These are phyloP conservation scores for Columba livia DNA, from an alignment of 2,113 vertebrate species.

Conservation along the genomic window DNA sequence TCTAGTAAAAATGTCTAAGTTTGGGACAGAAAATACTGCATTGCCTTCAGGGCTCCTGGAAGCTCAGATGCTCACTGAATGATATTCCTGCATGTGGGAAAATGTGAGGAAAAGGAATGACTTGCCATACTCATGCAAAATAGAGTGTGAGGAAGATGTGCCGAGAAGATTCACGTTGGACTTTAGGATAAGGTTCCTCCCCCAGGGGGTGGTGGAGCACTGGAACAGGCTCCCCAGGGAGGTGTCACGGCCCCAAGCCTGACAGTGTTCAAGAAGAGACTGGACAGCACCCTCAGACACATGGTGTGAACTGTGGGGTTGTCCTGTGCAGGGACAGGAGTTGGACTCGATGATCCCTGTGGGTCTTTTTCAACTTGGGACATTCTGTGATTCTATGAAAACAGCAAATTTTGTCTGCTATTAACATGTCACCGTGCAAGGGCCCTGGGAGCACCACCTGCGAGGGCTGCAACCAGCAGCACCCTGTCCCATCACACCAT, in stretches of 20 bases:
- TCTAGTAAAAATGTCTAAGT: background rate
- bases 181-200: too few relatives aligned
- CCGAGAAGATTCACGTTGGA: too few relatives aligned
- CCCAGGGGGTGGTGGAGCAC: too few relatives aligned
- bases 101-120: background rate
- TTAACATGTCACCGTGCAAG: background rate
- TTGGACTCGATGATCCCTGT: too few relatives aligned
- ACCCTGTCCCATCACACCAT: rapidly evolving
- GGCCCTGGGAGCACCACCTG: background rate
- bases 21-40: background rate
- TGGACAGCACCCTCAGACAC: too few relatives aligned
- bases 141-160: too few relatives aligned
- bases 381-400: background rate
- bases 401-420: background rate
- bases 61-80: background rate
- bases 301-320: too few relatives aligned
- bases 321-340: too few relatives aligned
- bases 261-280: too few relatives aligned
- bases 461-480: background rate
- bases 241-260: too few relatives aligned
- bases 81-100: background rate
- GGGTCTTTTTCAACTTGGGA: too few relatives aligned
- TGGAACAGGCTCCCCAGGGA: too few relatives aligned
- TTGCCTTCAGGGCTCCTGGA: background rate
- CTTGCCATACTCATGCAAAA: background rate